Evolutionary conservation across 2,888 invertebrate genomes (phyloP), one percentile per base, ranked within the genome.

Genomic region (Hemicrepidius hirtus): DNA sequence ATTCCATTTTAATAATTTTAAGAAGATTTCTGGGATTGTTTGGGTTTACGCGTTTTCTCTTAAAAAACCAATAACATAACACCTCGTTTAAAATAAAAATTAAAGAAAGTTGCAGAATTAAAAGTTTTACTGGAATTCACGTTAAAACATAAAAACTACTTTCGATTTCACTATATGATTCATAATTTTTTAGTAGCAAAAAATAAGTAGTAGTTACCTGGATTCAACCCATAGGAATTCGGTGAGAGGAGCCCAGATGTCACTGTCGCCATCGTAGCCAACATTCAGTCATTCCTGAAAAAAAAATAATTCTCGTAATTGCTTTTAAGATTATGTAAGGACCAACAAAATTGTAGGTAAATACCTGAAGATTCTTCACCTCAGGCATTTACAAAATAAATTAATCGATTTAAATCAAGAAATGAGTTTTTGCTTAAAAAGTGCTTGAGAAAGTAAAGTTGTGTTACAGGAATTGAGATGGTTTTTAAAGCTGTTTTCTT

Each of bases 181-280:
- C 32, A 32, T 32, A 32, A 32, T 9, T 32, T 32, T 9, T 32
- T 32, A 32, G 3, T 1, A 32, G 32, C 32, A 32, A 32, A 32
- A 44, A 44, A 1, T 44, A 7, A 9, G 44, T 44, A 9, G 44
- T 44, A 44, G 44, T 82, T 80, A 86, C 86, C 86, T 80, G 85
- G 76, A 80, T 80, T 85, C 80, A 87, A 80, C 79, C 85, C 86
- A 82, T 86, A 87, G 60, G 86, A 85, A 81, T 87, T 87, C 76
- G 87, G 86, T 70, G 86, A 87, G 69, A 87, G 81, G 76, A 87
- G 84, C 77, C 86, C 87, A 77, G 86, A 84, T 72, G 86, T 86
- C 77, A 87, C 85, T 74, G 87, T 86, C 80, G 87, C 86, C 87
- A 87, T 87, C 76, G 83, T 82, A 72, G 82, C 82, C 84, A 85